Base-by-base conservation (phyloP, 2,888 invertebrate genomes). In the Drosophila koepferae region DNA sequence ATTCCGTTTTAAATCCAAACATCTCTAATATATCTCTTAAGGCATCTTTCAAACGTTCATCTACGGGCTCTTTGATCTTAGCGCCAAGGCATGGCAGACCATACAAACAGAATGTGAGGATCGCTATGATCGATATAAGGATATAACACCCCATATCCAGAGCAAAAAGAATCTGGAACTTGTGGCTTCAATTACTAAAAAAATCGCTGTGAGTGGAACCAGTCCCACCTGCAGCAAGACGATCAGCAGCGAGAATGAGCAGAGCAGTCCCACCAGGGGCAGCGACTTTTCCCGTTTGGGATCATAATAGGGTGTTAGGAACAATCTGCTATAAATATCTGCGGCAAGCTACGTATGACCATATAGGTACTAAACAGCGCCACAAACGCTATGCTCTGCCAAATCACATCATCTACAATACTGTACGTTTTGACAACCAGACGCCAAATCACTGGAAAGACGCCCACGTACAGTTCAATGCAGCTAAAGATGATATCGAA, bases 311-410 rank as follows among this genome's bases (percentile, higher is more conserved):
- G 55, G 65, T 12, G 74, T 66, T 55, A 90, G 54, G 1, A 80
- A 14, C 0, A 86, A 9, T 28, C 77, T 81, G 36, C 48, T 65
- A 7, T 80, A 86, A 10, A 63, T 0, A 80, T 14, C n/a, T 63
- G 43, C 0, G 86, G 89, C 20, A 89, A 7, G 0, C 18, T 49
- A 0, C 86, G 83, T 0, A 81, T 0, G 0, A 77, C 63, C 59
- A 86, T 41, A 8, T 90, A 86, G 1, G 18, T 28, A 31, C 81
- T 53, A 1, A 83, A 69, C 1, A 89, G 1, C 0, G 44, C 34
- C 49, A 76, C 77, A 44, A 64, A 86, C 2, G 66, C 74, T 3
- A 86, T 65, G 48, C 80, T 89, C 10, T 75, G 74, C 90, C 90
- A 86, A 2, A 51, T 61, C 1, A 61, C 5, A 8, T 74, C 69